Percentiles rank a stretch among this genome's conserved stretches.
Conservation (phyloP, 2,888 invertebrate genomes). For the Stenodera caucasica region DNA sequence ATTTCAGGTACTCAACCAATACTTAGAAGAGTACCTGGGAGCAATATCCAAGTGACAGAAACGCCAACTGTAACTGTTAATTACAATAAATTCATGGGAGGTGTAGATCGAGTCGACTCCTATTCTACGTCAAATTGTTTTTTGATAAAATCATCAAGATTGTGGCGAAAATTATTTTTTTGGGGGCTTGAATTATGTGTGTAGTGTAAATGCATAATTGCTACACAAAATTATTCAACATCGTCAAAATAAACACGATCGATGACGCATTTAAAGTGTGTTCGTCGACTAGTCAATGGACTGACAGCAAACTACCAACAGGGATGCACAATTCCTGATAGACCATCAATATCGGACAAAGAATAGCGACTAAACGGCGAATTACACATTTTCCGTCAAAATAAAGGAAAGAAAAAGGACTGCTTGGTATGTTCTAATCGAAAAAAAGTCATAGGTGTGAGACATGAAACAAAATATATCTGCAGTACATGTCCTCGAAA, state of each 20-base stretch:
- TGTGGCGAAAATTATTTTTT: neutral
- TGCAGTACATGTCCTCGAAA: neutral
- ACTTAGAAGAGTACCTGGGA: neutral
- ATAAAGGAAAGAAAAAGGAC: neutral
- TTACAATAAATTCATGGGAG: neutral
- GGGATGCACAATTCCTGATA: neutral
- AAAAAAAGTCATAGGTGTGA: neutral
- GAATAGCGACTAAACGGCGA: neutral
- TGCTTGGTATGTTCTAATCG: neutral
- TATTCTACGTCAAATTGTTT: neutral
- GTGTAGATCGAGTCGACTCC: neutral
- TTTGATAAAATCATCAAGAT: neutral
- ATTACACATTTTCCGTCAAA: neutral
- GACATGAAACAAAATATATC: neutral
- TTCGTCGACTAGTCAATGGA: neutral
- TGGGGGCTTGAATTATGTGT: neutral
- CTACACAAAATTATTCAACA: neutral
- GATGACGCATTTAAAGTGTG: neutral
- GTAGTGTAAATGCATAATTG: neutral
- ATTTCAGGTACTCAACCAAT: neutral
- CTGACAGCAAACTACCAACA: neutral
- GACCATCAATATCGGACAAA: neutral
- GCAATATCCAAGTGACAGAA: neutral
- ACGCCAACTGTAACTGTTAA: neutral
- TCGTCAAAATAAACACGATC: neutral